A percentile compares a stretch with the other conserved stretches of the same genome.
phyloP scores from a whole-genome alignment of 2,888 invertebrate species.

The Amblyjoppa fuscipennis region DNA sequence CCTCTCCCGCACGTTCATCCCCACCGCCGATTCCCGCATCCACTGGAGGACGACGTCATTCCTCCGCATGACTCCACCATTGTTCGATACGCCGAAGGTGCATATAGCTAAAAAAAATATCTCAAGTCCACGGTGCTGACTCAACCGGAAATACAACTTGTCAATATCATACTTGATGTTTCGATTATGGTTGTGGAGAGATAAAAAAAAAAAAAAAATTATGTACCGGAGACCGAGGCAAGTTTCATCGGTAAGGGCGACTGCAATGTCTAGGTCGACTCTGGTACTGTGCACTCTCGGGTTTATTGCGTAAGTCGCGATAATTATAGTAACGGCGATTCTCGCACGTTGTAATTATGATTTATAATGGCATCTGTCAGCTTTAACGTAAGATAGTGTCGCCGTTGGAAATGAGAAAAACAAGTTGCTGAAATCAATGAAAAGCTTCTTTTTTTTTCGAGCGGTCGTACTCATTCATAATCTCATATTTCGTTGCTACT shows the following conservation, averaged over 20 bases:
- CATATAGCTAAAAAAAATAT: conserved; percentile 12
- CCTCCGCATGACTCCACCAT: conserved; percentile 29
- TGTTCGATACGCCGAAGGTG: not conserved
- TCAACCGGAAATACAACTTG: conserved; percentile 49
- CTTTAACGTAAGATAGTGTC: conserved; percentile 41
- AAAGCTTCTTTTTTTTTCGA: not conserved
- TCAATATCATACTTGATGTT: conserved; percentile 24
- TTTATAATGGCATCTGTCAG: conserved; percentile 19
- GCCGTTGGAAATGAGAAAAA: not conserved
- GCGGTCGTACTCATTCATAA: not conserved
- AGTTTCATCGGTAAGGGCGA: conserved; percentile 48
- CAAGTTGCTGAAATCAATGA: not conserved
- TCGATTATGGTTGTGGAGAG: conserved; percentile 17
- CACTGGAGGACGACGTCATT: conserved; percentile 41
- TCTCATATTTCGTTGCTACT: not conserved
- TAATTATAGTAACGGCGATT: conserved; percentile 51
- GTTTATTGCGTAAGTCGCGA: conserved; percentile 58
- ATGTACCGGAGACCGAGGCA: conserved; percentile 23
- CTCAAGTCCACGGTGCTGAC: not conserved
- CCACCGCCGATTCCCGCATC: not conserved
- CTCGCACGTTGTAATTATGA: conserved; percentile 30
- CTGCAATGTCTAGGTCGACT: conserved; percentile 66
- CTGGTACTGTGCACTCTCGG: conserved; percentile 3
- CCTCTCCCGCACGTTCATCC: not conserved
- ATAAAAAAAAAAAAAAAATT: not conserved